These are phyloP conservation scores for rat (Rattus norvegicus) DNA, from an alignment of 2,113 vertebrate genomes.

Conservation along the genomic window GRCr8 NC_086020.1:170941501-170942000, in stretches of 20 bases:
- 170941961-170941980: not conserved
- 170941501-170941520: not conserved
- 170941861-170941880: not conserved
- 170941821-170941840: no score
- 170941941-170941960: not conserved
- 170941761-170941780: not conserved
- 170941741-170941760: not conserved
- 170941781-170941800: not conserved
- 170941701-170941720: not conserved
- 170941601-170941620: not conserved
- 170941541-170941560: not conserved
- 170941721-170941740: not conserved
- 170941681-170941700: not conserved
- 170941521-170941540: not conserved
- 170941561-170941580: not conserved
- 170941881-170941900: not conserved
- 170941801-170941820: not conserved
- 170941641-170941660: not conserved
- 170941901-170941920: not conserved
- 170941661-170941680: not conserved
- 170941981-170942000: not conserved
- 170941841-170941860: not conserved
- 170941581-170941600: not conserved
- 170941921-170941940: not conserved
- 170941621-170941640: not conserved